These are phyloP conservation scores for Acrobeloides nanus DNA, from an alignment of 2,888 invertebrate genomes.

Conservation along the genomic window DNA sequence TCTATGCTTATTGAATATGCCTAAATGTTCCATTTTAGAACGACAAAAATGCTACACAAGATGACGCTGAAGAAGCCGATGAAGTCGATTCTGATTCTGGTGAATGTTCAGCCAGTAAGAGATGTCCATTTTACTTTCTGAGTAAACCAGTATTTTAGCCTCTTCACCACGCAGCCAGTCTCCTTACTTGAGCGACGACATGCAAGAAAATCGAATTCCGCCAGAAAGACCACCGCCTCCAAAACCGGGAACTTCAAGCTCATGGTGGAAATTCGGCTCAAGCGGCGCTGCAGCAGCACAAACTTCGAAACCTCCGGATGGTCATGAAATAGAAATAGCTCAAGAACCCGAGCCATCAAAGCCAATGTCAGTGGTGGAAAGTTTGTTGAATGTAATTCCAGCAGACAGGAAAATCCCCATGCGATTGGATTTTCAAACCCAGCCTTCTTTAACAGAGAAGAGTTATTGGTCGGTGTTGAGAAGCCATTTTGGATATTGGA, in stretches of 20 bases:
- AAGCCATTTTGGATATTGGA: slow-evolving; percentile 49
- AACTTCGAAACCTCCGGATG: slow-evolving; percentile 11
- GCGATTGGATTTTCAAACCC: slow-evolving; percentile 31
- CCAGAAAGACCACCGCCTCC: slow-evolving; percentile 14
- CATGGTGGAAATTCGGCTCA: slow-evolving; percentile 22
- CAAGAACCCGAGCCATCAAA: slow-evolving; percentile 12
- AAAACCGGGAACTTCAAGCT: background rate
- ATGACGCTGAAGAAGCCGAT: slow-evolving; percentile 29
- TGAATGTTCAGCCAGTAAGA: slow-evolving; percentile 11
- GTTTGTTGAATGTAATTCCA: slow-evolving; percentile 1
- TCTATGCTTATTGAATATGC: too few species aligned
- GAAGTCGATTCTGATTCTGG: slow-evolving; percentile 44
- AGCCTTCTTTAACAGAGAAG: slow-evolving; percentile 47
- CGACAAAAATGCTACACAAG: slow-evolving; percentile 12
- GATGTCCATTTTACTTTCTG: slow-evolving; percentile 13
- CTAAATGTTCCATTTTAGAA: slow-evolving; percentile 12
- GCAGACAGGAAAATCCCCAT: slow-evolving; percentile 10
- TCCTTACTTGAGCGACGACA: slow-evolving; percentile 29
- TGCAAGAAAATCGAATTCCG: slow-evolving; percentile 9
- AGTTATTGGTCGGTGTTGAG: slow-evolving; percentile 49
- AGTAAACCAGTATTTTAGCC: slow-evolving; percentile 17
- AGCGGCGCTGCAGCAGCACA: background rate
- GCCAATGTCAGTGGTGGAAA: background rate
- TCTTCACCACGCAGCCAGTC: slow-evolving; percentile 43
- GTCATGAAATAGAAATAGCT: slow-evolving; percentile 11